These are phyloP conservation scores for Rhincodon typus DNA, from an alignment of 2,797 vertebrate genomes.

Conservation along the genomic window DNA sequence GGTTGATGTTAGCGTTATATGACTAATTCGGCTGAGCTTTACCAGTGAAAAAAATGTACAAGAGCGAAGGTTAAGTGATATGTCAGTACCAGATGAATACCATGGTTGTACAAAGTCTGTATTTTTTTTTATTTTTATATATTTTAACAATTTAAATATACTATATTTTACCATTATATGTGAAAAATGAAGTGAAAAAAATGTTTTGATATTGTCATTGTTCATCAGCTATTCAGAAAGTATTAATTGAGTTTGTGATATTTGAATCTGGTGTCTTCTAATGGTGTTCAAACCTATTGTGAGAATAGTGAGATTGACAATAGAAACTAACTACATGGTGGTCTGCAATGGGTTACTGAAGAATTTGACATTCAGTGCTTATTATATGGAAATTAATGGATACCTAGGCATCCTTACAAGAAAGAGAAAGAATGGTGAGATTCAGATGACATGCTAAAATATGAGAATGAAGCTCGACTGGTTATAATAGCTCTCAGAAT, in stretches of 20 bases:
- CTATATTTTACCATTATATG: background rate
- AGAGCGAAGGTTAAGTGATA: background rate
- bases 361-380: constrained; percentile 2
- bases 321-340: constrained; percentile 2
- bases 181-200: background rate
- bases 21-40: background rate
- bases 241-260: background rate
- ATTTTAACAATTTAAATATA: background rate
- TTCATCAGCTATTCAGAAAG: background rate
- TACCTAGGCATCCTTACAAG: background rate
- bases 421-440: background rate
- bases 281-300: constrained; percentile 12
- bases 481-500: background rate
- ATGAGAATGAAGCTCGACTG: background rate
- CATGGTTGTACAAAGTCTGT: too few species aligned
- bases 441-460: background rate
- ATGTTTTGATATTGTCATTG: background rate
- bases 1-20: background rate
- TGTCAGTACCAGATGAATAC: background rate
- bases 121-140: background rate
- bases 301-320: background rate
- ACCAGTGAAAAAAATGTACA: background rate
- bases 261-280: background rate
- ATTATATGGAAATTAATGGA: constrained; percentile 1
- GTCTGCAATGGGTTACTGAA: background rate